Evolutionary conservation across 2,888 invertebrate species (phyloP), one percentile per base, ranked within the genome.

Genomic region (Augochlorella aurata): DNA sequence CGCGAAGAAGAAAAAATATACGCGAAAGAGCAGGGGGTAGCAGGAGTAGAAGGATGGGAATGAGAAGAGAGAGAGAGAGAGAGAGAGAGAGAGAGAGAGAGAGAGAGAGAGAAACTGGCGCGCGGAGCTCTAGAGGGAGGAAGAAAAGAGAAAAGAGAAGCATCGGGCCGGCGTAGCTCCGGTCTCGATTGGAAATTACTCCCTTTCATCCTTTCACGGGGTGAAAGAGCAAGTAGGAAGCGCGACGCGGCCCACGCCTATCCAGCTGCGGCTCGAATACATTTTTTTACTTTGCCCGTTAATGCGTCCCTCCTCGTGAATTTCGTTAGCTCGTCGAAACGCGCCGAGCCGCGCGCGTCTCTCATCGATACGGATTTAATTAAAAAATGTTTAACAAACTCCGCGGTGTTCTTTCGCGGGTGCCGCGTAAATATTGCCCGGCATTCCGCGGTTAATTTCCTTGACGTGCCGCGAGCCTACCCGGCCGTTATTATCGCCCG

Each of bases 361-460:
- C 77, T 82, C 81, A 85, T 88, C 90, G 90, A 90, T 90, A 85
- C 72, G 79, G 80, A 88, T 91, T 91, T 91, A 91, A 91, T 91
- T 91, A 90, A 91, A 90, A 91, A 91, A 91, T 91, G 86, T 90
- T 91, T 88, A 90, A 88, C 91, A 85, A 89, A 84, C 24, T 18
- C 21, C 21, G 21, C 71, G 71, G 29, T 58, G 71, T 63, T 81
- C 66, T 75, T 66, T 45, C 74, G 50, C 75, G 80, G 78, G 76
- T 79, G 77, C 84, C 83, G 79, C 86, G 86, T 88, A 90, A 91
- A 89, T 90, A 89, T 90, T 85, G 88, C 83, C 88, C 83, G 87
- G 87, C 90, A 91, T 92, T 90, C 91, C 91, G 87, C 87, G 91
- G 90, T 92, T 92, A 91, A 92, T 93, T 93, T 92, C 90, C 91